Evolutionary conservation across 92 coral and sea anemone species (phyloP).

Genomic region (Diadumene lineata): DNA sequence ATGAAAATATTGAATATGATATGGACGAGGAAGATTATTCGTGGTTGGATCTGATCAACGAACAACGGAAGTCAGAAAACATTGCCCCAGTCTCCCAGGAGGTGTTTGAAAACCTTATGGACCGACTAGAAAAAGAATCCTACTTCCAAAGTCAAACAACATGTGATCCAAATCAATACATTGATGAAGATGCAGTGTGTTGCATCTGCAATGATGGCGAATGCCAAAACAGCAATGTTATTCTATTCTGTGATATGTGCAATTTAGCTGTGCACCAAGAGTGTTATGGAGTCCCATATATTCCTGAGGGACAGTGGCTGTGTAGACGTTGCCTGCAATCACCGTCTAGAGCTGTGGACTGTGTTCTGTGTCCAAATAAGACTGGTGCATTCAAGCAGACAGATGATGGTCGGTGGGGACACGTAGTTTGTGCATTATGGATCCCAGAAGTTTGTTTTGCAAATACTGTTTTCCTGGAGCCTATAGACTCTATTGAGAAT

Average conservation of each 20-base stretch:
- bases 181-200: slow-evolving; percentile 99
- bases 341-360: slow-evolving; percentile 96
- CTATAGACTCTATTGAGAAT: slow-evolving; percentile 96
- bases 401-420: slow-evolving; percentile 97
- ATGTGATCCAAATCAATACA: slow-evolving; percentile 98
- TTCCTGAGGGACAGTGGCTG: slow-evolving; percentile 99
- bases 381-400: slow-evolving; percentile 99
- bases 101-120: slow-evolving; percentile 96
- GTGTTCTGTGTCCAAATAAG: slow-evolving; percentile 96
- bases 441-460: slow-evolving; percentile 99
- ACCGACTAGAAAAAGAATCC: slow-evolving; percentile 93
- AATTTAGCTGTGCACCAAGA: slow-evolving; percentile 99
- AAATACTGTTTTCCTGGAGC: slow-evolving; percentile 97
- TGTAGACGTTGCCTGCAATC: slow-evolving; percentile 98
- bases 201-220: slow-evolving; percentile 99
- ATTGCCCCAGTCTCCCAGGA: slow-evolving; percentile 99
- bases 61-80: slow-evolving; percentile 84
- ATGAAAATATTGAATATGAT: slow-evolving; percentile 96
- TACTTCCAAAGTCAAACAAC: slow-evolving; percentile 97
- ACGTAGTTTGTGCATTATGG: slow-evolving; percentile 99
- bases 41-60: slow-evolving; percentile 91
- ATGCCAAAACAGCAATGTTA: slow-evolving; percentile 97
- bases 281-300: slow-evolving; percentile 99
- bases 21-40: slow-evolving; percentile 97
- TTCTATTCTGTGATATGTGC: slow-evolving; percentile 99